Evolutionary conservation across 2,888 invertebrate species (phyloP).

Genomic region (Crioceris asparagi): DNA sequence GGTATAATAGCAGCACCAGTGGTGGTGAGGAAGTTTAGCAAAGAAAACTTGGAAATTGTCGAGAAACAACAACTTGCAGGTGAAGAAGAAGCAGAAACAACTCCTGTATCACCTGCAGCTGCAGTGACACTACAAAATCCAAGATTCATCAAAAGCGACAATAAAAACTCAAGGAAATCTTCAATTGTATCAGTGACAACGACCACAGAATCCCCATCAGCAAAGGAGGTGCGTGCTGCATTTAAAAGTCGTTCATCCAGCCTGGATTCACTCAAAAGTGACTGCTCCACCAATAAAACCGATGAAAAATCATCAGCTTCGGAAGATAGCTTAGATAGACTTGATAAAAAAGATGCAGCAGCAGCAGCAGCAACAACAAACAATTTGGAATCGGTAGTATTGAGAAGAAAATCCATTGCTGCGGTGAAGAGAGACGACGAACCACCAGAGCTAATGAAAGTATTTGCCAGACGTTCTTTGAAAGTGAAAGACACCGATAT

Average conservation of each 20-base stretch:
- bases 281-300: too few species aligned
- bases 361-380: slow-evolving; percentile 34
- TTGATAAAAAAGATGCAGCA: slow-evolving; percentile 33
- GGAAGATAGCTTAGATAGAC: slow-evolving; percentile 28
- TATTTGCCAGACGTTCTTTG: slow-evolving; percentile 68
- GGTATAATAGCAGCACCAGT: slow-evolving; percentile 16
- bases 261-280: slow-evolving; percentile 38
- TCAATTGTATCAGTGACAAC: slow-evolving; percentile 24
- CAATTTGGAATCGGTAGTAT: slow-evolving; percentile 34
- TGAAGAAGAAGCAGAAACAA: slow-evolving; percentile 20
- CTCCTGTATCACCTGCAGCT: slow-evolving; percentile 16
- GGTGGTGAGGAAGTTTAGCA: slow-evolving; percentile 26
- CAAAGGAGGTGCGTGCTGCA: slow-evolving; percentile 30
- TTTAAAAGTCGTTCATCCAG: slow-evolving; percentile 43
- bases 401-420: slow-evolving; percentile 46
- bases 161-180: slow-evolving; percentile 21
- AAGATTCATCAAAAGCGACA: slow-evolving; percentile 26
- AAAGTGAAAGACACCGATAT: slow-evolving; percentile 65
- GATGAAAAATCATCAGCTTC: slow-evolving; percentile 20
- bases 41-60: slow-evolving; percentile 35
- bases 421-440: slow-evolving; percentile 50
- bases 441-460: slow-evolving; percentile 71
- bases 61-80: too few species aligned
- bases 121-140: slow-evolving; percentile 10
- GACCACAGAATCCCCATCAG: slow-evolving; percentile 21